Percentiles rank a stretch among this genome's conserved stretches.
phyloP scores from a whole-genome alignment of 1,140 invertebrate genomes.

The Microvelia longipes region DNA sequence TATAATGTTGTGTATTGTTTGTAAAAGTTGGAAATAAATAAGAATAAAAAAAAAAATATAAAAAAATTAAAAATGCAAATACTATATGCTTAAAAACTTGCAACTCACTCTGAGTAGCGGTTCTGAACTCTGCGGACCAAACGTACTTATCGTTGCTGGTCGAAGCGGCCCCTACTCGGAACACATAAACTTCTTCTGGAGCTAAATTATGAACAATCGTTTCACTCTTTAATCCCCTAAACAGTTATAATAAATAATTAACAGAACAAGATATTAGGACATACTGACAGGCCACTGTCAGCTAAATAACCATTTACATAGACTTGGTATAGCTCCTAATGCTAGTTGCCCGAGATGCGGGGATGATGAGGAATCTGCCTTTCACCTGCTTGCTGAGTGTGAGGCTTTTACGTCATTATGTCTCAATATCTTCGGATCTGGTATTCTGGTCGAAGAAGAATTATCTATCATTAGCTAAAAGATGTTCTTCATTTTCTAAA shows the following conservation, averaged over 20 bases:
- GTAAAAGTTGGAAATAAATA: background rate
- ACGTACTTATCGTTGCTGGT: background rate
- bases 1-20: no score
- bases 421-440: no score
- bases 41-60: background rate
- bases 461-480: no score
- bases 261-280: background rate
- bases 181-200: constrained; percentile 13
- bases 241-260: background rate
- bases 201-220: background rate
- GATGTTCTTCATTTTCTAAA: no score
- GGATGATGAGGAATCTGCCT: background rate
- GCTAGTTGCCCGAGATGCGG: no score
- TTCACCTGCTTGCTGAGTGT: background rate
- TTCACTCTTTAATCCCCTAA: background rate
- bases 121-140: background rate
- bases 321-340: no score
- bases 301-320: no score
- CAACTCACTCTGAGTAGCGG: background rate
- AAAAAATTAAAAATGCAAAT: background rate
- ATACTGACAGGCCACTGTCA: no score
- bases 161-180: background rate
- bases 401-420: no score
- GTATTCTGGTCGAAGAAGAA: no score
- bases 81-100: background rate